phyloP scores from a whole-genome alignment of 2,113 vertebrate genomes.

The Chinchilla lanigera region DNA sequence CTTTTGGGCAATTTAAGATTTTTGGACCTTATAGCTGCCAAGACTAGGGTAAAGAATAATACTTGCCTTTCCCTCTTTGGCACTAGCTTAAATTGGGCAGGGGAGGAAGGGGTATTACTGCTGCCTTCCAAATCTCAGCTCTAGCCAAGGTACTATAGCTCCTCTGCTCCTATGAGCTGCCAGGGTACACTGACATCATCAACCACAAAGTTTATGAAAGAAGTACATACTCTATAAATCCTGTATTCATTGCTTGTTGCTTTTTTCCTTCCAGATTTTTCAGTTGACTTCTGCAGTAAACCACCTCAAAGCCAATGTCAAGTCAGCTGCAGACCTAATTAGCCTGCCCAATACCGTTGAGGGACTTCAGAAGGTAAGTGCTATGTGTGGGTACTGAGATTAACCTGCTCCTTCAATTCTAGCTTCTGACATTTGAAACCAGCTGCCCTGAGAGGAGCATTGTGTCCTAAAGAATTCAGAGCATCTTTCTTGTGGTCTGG shows the following conservation, averaged over 20 bases:
- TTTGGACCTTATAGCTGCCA: slow-evolving; percentile 52
- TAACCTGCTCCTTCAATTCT: slow-evolving; percentile 20
- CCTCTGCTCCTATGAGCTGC: slow-evolving; percentile 29
- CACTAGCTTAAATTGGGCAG: slow-evolving; percentile 55
- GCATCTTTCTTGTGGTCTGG: slow-evolving; percentile 4
- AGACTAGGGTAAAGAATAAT: slow-evolving; percentile 51
- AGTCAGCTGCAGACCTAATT: slow-evolving; percentile 95
- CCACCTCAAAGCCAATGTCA: slow-evolving; percentile 95
- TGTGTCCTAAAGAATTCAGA: slow-evolving; percentile 31
- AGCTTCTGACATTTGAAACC: slow-evolving; percentile 53
- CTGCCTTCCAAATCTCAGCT: slow-evolving; percentile 18
- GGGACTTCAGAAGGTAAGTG: slow-evolving; percentile 95
- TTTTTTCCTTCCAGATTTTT: slow-evolving; percentile 73
- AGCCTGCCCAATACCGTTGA: slow-evolving; percentile 95
- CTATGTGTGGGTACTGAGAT: not conserved
- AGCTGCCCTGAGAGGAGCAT: not conserved
- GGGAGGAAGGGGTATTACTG: slow-evolving; percentile 21
- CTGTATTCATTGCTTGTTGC: slow-evolving; percentile 52
- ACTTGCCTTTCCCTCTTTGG: slow-evolving; percentile 55
- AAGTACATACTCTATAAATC: slow-evolving; percentile 19
- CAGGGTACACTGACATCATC: not conserved
- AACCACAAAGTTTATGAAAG: slow-evolving; percentile 18
- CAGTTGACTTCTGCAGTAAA: slow-evolving; percentile 92
- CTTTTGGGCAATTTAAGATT: slow-evolving; percentile 65
- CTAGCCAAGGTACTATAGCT: not conserved